Evolutionary conservation across 2,113 vertebrate genomes (phyloP), one percentile per base, ranked within the genome.

Genomic region (Ceyx melanurus): DNA sequence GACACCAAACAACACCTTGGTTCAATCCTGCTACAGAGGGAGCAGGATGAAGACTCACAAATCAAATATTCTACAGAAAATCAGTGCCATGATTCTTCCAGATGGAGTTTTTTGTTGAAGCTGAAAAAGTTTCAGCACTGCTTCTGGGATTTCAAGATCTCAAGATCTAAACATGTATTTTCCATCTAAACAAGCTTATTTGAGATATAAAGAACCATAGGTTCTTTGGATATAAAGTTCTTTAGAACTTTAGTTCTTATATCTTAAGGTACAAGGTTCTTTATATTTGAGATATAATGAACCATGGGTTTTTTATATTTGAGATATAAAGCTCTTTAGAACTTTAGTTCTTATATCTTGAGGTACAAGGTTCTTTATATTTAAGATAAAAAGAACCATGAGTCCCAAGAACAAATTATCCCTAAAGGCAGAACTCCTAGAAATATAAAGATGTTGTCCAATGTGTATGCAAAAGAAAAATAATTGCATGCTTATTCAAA

Each of bases 401-500:
- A 74, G 50, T 56, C 53, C 29, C 53, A 25, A 6, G 23, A 94
- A 76, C 22, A 89, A 65, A 67, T 42, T 19, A 76, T 72, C 77
- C 61, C 61, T 62, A 23, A 70, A 77, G 61, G 57, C 57, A 92
- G 70, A 90, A 67, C 18, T 64, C 68, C 45, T 35, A 82, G 48
- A 65, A 76, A 81, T 8, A 1, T 62, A 77, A 66, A 68, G 20
- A 68, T 73, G 35, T 29, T 40, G 40, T 72, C 58, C 53, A 71
- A 15, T 33, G 20, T 15, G 22, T 11, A 31, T 31, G 53, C 33
- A 71, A 74, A 77, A 83, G 31, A 66, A 84, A 94, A 92, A 68
- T 51, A 3, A 61, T 87, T 94, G 75, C 35, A 79, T 58, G 65
- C 62, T 93, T 95, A 93, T 75, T 67, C 83, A 92, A 96, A 95